These are phyloP conservation scores for Megathymus violae DNA, from an alignment of 1,140 invertebrate genomes.

Conservation along the genomic window DNA sequence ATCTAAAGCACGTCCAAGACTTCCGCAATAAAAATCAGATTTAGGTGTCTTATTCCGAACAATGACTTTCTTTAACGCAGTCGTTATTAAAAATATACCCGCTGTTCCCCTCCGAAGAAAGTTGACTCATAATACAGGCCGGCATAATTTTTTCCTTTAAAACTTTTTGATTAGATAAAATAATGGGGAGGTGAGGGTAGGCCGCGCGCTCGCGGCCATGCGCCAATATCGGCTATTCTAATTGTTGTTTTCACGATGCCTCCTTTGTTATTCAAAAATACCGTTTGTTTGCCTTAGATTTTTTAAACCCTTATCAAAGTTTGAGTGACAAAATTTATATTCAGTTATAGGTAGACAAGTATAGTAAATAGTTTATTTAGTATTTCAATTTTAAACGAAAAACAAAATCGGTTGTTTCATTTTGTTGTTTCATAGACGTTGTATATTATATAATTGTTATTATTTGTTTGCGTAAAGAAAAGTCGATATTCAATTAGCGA, in stretches of 20 bases:
- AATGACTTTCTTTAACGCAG: slow-evolving; percentile 68
- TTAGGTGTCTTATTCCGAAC: slow-evolving; percentile 46
- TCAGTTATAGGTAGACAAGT: too few species aligned
- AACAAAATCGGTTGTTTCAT: too few species aligned
- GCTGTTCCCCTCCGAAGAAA: slow-evolving; percentile 76
- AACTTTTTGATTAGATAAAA: slow-evolving; percentile 85
- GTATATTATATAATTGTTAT: too few species aligned
- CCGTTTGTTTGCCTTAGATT: slow-evolving; percentile 27
- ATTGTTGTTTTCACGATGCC: slow-evolving; percentile 72
- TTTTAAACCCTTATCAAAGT: slow-evolving; percentile 14
- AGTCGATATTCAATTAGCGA: too few species aligned
- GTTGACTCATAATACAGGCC: slow-evolving; percentile 84
- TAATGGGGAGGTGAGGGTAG: slow-evolving; percentile 74
- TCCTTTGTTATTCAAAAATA: slow-evolving; percentile 38
- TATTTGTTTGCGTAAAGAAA: too few species aligned
- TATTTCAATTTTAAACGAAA: too few species aligned
- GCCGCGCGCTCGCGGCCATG: slow-evolving; percentile 64
- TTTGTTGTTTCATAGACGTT: too few species aligned
- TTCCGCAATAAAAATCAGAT: slow-evolving; percentile 43
- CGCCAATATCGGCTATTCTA: slow-evolving; percentile 79
- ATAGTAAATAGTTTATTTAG: too few species aligned
- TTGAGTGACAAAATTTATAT: slow-evolving; percentile 1
- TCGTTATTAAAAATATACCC: slow-evolving; percentile 82
- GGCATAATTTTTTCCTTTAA: slow-evolving; percentile 84
- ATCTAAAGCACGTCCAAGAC: slow-evolving; percentile 13